Base-by-base conservation (phyloP, 2,888 invertebrate species). In the Sympetrum striolatum region DNA sequence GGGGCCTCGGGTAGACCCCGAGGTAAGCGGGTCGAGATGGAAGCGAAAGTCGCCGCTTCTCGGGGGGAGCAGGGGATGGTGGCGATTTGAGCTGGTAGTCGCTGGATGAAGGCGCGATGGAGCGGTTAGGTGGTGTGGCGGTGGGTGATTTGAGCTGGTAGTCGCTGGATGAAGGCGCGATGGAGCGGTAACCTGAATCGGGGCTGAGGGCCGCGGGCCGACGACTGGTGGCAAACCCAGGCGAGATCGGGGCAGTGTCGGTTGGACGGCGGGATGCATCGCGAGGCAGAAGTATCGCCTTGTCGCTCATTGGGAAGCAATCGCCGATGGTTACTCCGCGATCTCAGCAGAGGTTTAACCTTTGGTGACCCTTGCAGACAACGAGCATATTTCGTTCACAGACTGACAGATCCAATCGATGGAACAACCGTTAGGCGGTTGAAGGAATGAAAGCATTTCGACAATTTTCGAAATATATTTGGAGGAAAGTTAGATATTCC, bases 141-240 rank as follows among this genome's bases (percentile, higher is more conserved):
- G 92, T 0, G 6, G 95, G 95, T 92, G 95, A 94, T 91, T 95
- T 95, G 90, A 96, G 93, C 93, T 96, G 96, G 93, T 96, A 95
- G 92, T 96, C 96, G 93, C 96, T 96, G 81, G 96, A 94, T 90
- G 96, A 95, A 92, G 95, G 95, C 91, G 96, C 96, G 91, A 96
- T 92, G 14, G 95, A 94, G 90, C 95, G 93, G 93, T 95, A 95
- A 37, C 94, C 95, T 10, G 94, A 94, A 91, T 95, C 95, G 0
- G 94, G 94, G 8, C 94, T 94, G 0, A 95, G 94, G 12, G 92
- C 94, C 64, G 81, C 44, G 12, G n/a, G 60, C 14, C 31, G 90
- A 60, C 14, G 91, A 39, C 60, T 60, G 25, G 79, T n/a, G n/a
- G n/a, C 91, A 90, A 25, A 81, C 91, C 91, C 86, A 90, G 82